These are phyloP conservation scores for Sarcophaga caerulescens DNA, from an alignment of 2,888 invertebrate species.

Conservation along the genomic window DNA sequence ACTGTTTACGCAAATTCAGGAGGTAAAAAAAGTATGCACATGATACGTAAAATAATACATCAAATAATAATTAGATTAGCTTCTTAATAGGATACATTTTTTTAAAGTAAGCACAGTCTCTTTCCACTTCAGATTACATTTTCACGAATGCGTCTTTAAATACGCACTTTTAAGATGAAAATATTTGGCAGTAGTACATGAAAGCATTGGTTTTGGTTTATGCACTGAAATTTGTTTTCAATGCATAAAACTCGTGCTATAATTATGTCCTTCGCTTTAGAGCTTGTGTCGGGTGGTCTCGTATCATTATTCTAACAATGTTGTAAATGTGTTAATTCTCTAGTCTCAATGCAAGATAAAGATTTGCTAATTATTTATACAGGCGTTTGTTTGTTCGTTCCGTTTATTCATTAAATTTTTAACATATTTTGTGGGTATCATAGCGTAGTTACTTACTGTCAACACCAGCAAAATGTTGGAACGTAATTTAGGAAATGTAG, in stretches of 20 bases:
- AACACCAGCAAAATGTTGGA: constrained; percentile 35
- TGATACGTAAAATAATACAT: no score
- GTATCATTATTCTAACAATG: constrained; percentile 37
- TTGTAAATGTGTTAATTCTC: constrained; percentile 56
- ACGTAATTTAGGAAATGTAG: constrained; percentile 23
- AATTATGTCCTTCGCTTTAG: not conserved
- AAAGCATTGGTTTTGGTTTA: not conserved
- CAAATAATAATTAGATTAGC: no score
- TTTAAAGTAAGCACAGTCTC: no score
- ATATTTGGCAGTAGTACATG: no score
- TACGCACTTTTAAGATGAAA: no score
- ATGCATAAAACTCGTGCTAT: not conserved
- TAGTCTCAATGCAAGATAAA: constrained; percentile 54
- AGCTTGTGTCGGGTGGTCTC: not conserved
- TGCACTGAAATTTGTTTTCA: not conserved
- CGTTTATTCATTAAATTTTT: constrained; percentile 54
- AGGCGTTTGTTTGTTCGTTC: constrained; percentile 57
- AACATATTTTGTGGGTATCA: constrained; percentile 57
- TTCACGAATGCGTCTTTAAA: no score
- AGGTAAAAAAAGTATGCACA: no score
- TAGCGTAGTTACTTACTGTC: constrained; percentile 53
- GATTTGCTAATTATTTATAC: constrained; percentile 70
- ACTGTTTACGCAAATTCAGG: no score
- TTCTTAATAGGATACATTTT: no score
- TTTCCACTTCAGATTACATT: no score